phyloP scores from a whole-genome alignment of 2,888 invertebrate genomes.

The Autographa gamma region DNA sequence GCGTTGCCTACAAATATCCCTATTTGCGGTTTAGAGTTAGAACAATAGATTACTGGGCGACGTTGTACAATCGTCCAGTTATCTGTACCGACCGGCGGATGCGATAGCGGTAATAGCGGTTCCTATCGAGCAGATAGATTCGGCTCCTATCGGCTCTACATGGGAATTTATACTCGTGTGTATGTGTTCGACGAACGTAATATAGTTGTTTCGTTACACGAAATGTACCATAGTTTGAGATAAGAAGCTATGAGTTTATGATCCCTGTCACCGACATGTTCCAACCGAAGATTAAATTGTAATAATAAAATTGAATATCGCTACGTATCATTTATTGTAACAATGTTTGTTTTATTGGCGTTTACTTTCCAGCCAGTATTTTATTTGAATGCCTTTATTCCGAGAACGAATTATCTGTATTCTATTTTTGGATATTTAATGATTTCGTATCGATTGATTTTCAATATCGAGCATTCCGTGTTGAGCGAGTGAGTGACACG shows the following conservation, averaged over 20 bases:
- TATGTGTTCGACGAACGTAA: conserved; percentile 51
- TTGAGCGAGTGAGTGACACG: neutral
- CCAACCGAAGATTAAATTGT: conserved; percentile 57
- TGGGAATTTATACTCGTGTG: conserved; percentile 77
- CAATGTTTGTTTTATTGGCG: conserved; percentile 30
- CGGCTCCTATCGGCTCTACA: conserved; percentile 74
- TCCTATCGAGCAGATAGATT: conserved; percentile 79
- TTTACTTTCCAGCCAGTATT: conserved; percentile 11
- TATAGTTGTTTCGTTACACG: conserved; percentile 57
- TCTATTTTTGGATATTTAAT: neutral
- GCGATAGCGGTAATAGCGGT: conserved; percentile 85
- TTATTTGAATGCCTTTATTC: conserved; percentile 25
- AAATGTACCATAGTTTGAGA: conserved; percentile 57
- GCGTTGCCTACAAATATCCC: conserved; percentile 66
- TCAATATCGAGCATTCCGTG: conserved; percentile 9
- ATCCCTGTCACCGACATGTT: conserved; percentile 56
- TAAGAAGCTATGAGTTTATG: conserved; percentile 58
- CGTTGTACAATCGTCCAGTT: conserved; percentile 71
- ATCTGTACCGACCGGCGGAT: conserved; percentile 76
- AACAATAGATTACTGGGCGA: conserved; percentile 80
- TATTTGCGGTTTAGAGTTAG: conserved; percentile 67
- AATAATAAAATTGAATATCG: conserved; percentile 56
- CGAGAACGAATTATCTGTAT: conserved; percentile 1
- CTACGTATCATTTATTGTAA: conserved; percentile 51
- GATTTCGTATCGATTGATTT: neutral